Evolutionary conservation across 2,797 vertebrate species (phyloP).

Genomic region (Lagodon rhomboides): DNA sequence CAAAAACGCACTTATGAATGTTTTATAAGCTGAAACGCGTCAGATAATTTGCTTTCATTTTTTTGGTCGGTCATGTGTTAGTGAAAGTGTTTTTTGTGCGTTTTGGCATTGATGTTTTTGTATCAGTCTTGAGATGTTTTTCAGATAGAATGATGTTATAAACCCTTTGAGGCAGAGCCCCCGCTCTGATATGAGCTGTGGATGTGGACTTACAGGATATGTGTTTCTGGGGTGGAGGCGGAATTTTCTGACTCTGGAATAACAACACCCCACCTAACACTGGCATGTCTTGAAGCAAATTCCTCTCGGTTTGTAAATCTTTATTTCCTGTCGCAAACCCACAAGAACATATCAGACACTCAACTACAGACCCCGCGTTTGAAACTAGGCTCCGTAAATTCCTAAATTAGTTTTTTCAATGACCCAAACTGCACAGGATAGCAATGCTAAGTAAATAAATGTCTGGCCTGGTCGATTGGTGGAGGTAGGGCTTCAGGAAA

Average conservation of each 20-base stretch:
- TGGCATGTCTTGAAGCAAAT: constrained; percentile 74
- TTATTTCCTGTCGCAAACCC: constrained; percentile 76
- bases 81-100: background rate
- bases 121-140: background rate
- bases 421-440: constrained; percentile 60
- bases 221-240: constrained; percentile 65
- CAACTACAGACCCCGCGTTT: constrained; percentile 41
- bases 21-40: background rate
- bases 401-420: constrained; percentile 67
- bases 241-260: constrained; percentile 72
- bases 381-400: constrained; percentile 66
- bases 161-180: constrained; percentile 22
- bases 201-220: constrained; percentile 62
- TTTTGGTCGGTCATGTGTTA: background rate
- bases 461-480: constrained; percentile 64
- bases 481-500: constrained; percentile 74
- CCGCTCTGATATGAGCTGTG: constrained; percentile 42
- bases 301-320: constrained; percentile 70
- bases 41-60: background rate
- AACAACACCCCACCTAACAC: constrained; percentile 73
- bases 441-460: constrained; percentile 78
- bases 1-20: background rate
- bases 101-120: constrained; percentile 11
- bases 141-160: background rate
- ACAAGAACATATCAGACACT: constrained; percentile 71